phyloP scores from a whole-genome alignment of 2,113 vertebrate genomes.

The Corythornis madagascariensis region DNA sequence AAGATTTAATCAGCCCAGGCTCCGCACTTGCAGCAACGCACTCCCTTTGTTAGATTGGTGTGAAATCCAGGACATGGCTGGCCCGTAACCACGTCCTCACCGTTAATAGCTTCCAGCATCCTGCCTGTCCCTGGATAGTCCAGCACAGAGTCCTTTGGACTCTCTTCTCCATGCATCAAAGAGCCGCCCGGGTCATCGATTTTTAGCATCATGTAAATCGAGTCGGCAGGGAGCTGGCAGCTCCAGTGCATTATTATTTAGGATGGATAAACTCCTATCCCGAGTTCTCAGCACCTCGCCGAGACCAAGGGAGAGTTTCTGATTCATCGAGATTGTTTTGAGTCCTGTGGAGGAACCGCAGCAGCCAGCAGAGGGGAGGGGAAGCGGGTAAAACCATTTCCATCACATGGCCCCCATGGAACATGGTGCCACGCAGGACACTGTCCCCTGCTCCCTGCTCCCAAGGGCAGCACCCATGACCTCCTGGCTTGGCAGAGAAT shows the following conservation, averaged over 20 bases:
- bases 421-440: fast-evolving
- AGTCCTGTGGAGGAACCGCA: not conserved
- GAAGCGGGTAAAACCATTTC: not conserved
- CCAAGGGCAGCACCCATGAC: fast-evolving
- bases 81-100: not conserved
- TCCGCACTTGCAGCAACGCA: not conserved
- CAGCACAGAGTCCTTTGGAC: not conserved
- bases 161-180: not conserved
- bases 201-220: conserved; percentile 33
- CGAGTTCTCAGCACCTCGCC: not conserved
- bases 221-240: conserved; percentile 42
- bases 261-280: conserved; percentile 55
- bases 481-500: not conserved
- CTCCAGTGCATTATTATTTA: conserved; percentile 27
- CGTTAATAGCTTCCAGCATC: conserved; percentile 16
- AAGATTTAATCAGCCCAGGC: conserved; percentile 54
- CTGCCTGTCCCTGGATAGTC: not conserved
- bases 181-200: not conserved
- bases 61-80: conserved; percentile 16
- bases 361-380: not conserved
- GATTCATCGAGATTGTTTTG: not conserved
- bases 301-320: not conserved
- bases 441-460: not conserved
- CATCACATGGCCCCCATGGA: not conserved
- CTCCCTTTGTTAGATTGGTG: conserved; percentile 49